Percentiles rank a stretch among this genome's conserved stretches.
These are phyloP conservation scores for Drosophila subobscura DNA, from an alignment of 1,140 invertebrate species.

Conservation along the genomic window DNA sequence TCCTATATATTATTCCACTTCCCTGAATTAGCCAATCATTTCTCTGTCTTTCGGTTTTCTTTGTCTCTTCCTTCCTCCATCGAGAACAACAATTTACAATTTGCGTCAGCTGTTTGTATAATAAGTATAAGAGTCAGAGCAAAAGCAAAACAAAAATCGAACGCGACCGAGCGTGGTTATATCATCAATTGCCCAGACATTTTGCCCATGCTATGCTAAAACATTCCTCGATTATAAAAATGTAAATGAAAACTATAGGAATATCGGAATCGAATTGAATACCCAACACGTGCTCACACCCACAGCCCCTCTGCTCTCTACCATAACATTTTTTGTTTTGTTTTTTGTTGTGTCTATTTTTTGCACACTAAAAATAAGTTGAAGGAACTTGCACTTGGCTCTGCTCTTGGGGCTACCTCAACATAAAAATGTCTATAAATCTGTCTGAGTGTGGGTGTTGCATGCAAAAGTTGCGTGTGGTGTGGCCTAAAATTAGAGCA, in stretches of 20 bases:
- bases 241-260: constrained; percentile 16
- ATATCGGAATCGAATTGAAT: constrained; percentile 18
- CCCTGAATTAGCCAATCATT: constrained; percentile 19
- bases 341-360: constrained; percentile 36
- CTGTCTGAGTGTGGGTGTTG: constrained; percentile 30
- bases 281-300: constrained; percentile 11
- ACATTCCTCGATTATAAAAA: constrained; percentile 50
- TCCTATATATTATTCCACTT: constrained; percentile 14
- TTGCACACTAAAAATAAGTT: constrained; percentile 52
- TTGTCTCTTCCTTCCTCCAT: constrained; percentile 14
- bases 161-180: constrained; percentile 57
- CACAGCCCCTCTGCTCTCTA: background rate
- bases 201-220: constrained; percentile 53
- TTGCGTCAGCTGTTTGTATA: constrained; percentile 68
- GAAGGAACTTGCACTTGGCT: constrained; percentile 72
- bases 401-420: constrained; percentile 65
- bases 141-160: constrained; percentile 41
- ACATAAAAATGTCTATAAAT: constrained; percentile 55
- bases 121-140: constrained; percentile 45
- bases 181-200: constrained; percentile 68
- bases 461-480: constrained; percentile 54
- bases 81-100: constrained; percentile 59
- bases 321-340: background rate
- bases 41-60: background rate
- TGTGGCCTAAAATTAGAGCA: constrained; percentile 56